Evolutionary conservation across 2,888 invertebrate genomes (phyloP).

Genomic region (Saturnia japonica): DNA sequence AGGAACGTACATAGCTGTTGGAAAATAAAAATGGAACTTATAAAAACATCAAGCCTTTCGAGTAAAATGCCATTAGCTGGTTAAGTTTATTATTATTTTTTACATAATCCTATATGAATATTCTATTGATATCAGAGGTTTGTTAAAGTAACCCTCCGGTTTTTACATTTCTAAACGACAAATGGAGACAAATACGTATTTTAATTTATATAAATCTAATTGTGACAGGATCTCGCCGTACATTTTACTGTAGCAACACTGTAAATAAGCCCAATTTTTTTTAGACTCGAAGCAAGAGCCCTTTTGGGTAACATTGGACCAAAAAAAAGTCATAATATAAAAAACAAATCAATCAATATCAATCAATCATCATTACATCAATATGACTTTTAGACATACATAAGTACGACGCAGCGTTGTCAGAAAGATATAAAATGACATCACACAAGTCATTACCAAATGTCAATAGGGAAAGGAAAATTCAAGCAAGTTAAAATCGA

Average conservation of each 20-base stretch:
- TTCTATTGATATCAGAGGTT: background rate
- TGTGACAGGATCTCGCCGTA: constrained; percentile 5
- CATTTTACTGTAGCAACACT: background rate
- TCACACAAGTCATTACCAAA: background rate
- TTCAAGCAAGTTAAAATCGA: background rate
- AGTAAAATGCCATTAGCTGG: constrained; percentile 15
- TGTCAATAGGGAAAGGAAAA: background rate
- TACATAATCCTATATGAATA: background rate
- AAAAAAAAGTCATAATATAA: background rate
- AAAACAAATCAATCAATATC: background rate
- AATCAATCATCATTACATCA: too few species aligned
- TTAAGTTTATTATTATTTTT: background rate
- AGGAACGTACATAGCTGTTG: constrained; percentile 48
- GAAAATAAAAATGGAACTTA: constrained; percentile 36
- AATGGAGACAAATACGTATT: background rate
- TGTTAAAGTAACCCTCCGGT: background rate
- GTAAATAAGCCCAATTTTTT: background rate
- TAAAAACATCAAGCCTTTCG: constrained; percentile 31
- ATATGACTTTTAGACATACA: background rate
- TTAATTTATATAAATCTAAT: background rate
- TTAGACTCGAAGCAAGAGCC: too few species aligned
- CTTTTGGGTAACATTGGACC: background rate
- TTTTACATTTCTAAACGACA: constrained; percentile 4
- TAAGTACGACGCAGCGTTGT: background rate
- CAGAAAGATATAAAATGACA: background rate